These are phyloP conservation scores for Lissonota sp. DNA, from an alignment of 2,888 invertebrate genomes.

Conservation along the genomic window DNA sequence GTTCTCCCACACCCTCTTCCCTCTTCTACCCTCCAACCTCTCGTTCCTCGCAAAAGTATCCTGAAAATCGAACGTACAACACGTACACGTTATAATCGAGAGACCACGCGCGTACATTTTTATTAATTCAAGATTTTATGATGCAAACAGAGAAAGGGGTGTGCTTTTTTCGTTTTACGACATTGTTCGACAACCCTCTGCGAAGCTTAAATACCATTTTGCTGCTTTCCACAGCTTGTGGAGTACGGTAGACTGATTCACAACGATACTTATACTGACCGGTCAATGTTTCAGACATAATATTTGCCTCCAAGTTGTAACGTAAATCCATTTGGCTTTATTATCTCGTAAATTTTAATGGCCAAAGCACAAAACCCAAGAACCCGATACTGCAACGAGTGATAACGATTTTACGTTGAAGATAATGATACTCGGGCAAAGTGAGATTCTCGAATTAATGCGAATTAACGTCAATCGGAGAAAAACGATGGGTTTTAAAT, in stretches of 20 bases:
- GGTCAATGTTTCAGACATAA: conserved; percentile 6
- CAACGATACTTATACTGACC: not conserved
- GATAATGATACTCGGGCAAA: not conserved
- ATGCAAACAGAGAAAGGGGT: not conserved
- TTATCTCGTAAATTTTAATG: not conserved
- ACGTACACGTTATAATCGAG: conserved; percentile 26
- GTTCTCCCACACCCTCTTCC: not conserved
- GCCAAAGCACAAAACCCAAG: not conserved
- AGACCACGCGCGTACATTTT: conserved; percentile 23
- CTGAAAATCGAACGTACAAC: conserved; percentile 8
- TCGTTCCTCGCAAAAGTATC: conserved; percentile 22
- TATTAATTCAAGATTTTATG: conserved; percentile 52
- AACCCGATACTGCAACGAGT: not conserved
- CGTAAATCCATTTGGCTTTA: not conserved
- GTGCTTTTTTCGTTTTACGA: not conserved
- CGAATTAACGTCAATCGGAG: too few species aligned
- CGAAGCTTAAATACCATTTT: not conserved
- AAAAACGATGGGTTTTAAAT: too few species aligned
- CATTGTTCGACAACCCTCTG: not conserved
- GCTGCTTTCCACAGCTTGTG: not conserved
- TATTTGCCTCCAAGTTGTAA: too few species aligned
- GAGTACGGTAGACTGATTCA: not conserved
- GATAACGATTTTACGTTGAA: not conserved
- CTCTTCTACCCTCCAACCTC: not conserved
- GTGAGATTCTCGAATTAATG: too few species aligned